A percentile compares a stretch with the other conserved stretches of the same genome.
Conservation (phyloP, 1,140 invertebrate species). For the Magallana ariakensis region DNA sequence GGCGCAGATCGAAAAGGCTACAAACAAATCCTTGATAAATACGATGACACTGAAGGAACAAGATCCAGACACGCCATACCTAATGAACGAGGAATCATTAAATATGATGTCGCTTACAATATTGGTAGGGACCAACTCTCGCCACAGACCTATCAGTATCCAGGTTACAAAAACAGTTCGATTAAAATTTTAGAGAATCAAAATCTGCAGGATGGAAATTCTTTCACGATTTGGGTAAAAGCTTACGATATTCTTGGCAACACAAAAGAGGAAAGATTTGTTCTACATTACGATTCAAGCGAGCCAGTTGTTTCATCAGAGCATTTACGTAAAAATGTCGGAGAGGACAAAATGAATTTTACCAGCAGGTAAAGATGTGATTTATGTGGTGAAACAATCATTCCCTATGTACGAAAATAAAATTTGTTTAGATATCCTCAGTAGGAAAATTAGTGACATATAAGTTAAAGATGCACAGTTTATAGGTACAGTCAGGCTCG, state of each 20-base stretch:
- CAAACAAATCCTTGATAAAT: conserved; percentile 10
- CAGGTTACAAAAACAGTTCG: neutral
- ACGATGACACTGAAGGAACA: conserved; percentile 53
- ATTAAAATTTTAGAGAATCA: neutral
- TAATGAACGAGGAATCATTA: conserved; percentile 55
- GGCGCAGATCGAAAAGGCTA: conserved; percentile 9
- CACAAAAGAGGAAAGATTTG: too few species aligned
- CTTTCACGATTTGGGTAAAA: conserved; percentile 50
- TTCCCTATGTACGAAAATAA: too few species aligned
- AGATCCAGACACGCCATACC: conserved; percentile 47
- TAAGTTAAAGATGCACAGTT: too few species aligned
- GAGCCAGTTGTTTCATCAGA: neutral
- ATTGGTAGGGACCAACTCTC: neutral
- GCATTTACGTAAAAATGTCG: neutral
- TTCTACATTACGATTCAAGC: conserved; percentile 44
- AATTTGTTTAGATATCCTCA: too few species aligned
- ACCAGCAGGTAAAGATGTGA: conserved; percentile 28
- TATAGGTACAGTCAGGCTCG: too few species aligned
- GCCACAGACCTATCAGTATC: neutral
- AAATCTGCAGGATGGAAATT: conserved; percentile 25
- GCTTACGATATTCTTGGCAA: conserved; percentile 51
- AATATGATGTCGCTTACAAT: conserved; percentile 39
- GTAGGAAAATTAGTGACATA: too few species aligned
- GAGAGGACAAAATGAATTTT: neutral
- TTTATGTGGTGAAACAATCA: too few species aligned